Conservation (phyloP, 1,140 invertebrate species). For the Lucilia cuprina region DNA sequence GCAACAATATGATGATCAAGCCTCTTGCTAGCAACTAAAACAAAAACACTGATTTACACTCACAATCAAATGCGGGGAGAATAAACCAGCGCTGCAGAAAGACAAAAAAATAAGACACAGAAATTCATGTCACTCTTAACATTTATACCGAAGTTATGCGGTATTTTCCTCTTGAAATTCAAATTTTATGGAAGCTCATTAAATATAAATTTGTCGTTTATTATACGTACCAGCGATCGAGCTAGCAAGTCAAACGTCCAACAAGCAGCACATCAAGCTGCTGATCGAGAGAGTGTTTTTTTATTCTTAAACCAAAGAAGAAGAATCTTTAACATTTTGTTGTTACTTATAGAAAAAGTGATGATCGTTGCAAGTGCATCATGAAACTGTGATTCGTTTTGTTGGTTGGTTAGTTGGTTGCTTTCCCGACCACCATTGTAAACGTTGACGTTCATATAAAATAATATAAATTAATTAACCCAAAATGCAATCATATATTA, state of each 20-base stretch:
- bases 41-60: background rate
- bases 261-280: too few relatives aligned
- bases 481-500: conserved; percentile 52
- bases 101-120: background rate
- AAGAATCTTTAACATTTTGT: background rate
- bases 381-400: background rate
- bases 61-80: background rate
- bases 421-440: background rate
- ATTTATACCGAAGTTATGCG: conserved; percentile 28
- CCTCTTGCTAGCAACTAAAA: background rate
- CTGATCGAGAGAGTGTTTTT: background rate
- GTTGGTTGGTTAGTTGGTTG: background rate
- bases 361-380: conserved; percentile 8
- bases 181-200: conserved; percentile 63
- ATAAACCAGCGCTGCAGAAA: background rate
- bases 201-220: conserved; percentile 63
- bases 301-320: background rate
- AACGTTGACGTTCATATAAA: conserved; percentile 58
- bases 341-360: background rate
- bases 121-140: conserved; percentile 4
- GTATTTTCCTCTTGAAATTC: conserved; percentile 57
- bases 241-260: too few relatives aligned
- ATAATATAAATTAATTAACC: conserved; percentile 64
- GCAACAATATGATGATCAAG: background rate
- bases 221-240: conserved; percentile 32